These are phyloP conservation scores for Endomychus coccineus DNA, from an alignment of 2,888 invertebrate genomes.

Conservation along the genomic window DNA sequence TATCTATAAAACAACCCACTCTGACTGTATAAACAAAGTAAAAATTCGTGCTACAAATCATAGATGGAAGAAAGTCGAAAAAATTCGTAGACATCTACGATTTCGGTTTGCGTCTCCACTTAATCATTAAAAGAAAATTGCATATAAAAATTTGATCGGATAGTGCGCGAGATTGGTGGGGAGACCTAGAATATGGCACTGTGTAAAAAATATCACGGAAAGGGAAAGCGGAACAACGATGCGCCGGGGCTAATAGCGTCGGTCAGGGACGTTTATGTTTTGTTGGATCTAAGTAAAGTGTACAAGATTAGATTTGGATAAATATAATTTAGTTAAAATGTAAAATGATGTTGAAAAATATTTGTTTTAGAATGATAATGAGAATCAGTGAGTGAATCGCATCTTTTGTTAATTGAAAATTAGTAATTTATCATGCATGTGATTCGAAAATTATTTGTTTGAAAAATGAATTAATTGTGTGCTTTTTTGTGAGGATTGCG, in stretches of 20 bases:
- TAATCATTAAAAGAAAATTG: conserved; percentile 35
- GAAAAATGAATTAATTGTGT: too few relatives aligned
- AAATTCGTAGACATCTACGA: not conserved
- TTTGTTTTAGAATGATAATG: too few relatives aligned
- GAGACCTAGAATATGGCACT: conserved; percentile 34
- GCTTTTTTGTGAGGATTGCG: too few relatives aligned
- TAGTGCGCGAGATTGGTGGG: conserved; percentile 30
- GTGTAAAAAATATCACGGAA: conserved; percentile 32
- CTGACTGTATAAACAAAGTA: not conserved
- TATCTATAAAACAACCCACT: not conserved
- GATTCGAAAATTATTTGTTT: too few relatives aligned
- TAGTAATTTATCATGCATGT: too few relatives aligned
- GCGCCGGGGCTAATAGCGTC: conserved; percentile 22
- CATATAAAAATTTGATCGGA: conserved; percentile 40
- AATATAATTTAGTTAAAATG: too few relatives aligned
- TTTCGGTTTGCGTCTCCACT: conserved; percentile 30
- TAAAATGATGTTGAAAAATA: too few relatives aligned
- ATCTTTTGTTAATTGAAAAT: too few relatives aligned
- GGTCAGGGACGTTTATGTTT: conserved; percentile 29
- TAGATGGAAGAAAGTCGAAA: conserved; percentile 21
- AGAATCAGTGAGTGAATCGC: too few relatives aligned
- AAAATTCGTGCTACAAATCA: conserved; percentile 22
- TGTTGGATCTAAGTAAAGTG: too few relatives aligned
- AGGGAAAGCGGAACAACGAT: conserved; percentile 29
- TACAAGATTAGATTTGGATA: not conserved